Evolutionary conservation across 2,113 vertebrate species (phyloP), one percentile per base, ranked within the genome.

Genomic region (Baryphthengus martii): DNA sequence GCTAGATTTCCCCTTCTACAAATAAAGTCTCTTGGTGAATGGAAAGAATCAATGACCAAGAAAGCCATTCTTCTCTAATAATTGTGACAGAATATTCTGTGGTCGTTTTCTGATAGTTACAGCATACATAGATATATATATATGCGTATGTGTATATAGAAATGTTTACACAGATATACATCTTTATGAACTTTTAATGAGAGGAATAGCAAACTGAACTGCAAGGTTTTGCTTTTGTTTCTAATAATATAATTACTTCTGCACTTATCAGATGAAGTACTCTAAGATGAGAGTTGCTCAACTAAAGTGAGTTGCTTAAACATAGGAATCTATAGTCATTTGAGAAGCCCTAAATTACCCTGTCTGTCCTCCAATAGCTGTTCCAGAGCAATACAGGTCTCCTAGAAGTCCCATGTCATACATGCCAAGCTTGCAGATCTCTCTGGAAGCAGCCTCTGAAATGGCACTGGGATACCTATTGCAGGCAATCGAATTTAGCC

Each of bases 41-140:
- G 6, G 14, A 52, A 66, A 50, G 42, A 73, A 59, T 39, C 56
- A n/a, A 45, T 71, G 21, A 61, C 23, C n/a, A 80, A 15, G 19
- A 47, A 71, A 73, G 8, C 3, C 0, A 0, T 59, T 67, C 26
- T 83, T 14, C 7, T 71, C 4, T 33, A 50, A 7, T 50, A 39
- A 55, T 21, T 39, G 13, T 8, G 14, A 7, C 10, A 88, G 14
- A 67, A 91, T 72, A 13, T 52, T 93, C 28, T 37, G 13, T 24
- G 39, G 11, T 25, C 11, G 5, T 74, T 91, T 75, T 85, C 58
- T 50, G 24, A 62, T 11, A 39, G 11, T 42, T 76, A 24, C 3
- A 45, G 6, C 2, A 2, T 23, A 21, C 2, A 2, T 23, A 21
- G 44, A 4, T 21, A 50, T 42, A 47, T 47, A 7, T 8, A 18